Evolutionary conservation across 2,113 vertebrate species (phyloP), one percentile per base, ranked within the genome.

Genomic region (Neodontobutis hainanensis): DNA sequence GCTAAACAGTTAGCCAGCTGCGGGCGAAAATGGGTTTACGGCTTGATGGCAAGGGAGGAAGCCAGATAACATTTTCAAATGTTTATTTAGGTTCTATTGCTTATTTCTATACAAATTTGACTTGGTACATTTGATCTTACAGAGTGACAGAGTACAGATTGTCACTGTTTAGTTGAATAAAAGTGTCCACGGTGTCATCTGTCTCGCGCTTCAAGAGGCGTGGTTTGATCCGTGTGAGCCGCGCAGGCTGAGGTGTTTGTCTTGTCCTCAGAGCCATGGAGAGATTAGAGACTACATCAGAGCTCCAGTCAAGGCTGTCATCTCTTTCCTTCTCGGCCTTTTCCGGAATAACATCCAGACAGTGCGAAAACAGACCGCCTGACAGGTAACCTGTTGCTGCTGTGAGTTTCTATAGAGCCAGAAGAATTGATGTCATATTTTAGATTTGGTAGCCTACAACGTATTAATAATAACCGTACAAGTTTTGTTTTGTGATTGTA

Each of bases 291-390:
- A 49, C 81, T 8, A 73, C 91, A 64, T 91, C 92, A 11, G 88
- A 92, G 83, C 91, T 93, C 6, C 87, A 92, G 75, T 94, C 92
- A 4, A 88, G 92, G 76, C 75, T 94, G 75, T 90, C 92, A 7
- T 91, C 92, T 5, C 78, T 94, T 49, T 92, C 92, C 12, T 86
- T 92, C 63, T 91, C 92, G 0, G 92, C 92, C 43, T 93, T 93
- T 42, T 91, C 92, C 8, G 92, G 92, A 50, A 80, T 92, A 53
- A 82, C 89, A 49, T 91, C 91, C 44, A 85, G 90, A 11, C 88
- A 83, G 76, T 81, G 88, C 65, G 88, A 90, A 75, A 70, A 47
- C 58, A 75, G 61, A 32, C 82, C 84, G 0, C 80, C 74, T 57
- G 88, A 91, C 82, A 90, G 92, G 92, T 94, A 88, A 84, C 83